phyloP scores from a whole-genome alignment of 2,113 vertebrate genomes.

The Anolis carolinensis region DNA sequence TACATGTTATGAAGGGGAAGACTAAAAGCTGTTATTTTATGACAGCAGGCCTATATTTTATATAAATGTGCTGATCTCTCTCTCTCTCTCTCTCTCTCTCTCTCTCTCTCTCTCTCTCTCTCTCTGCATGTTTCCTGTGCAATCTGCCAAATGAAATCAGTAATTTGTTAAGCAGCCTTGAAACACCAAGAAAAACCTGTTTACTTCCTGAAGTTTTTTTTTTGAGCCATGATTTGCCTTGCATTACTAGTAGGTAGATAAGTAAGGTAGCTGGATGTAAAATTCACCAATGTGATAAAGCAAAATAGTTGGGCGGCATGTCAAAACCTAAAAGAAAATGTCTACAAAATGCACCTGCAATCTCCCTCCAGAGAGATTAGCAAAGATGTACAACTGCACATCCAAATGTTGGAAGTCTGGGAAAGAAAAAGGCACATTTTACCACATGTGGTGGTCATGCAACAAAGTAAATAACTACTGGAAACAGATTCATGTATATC shows the following conservation, averaged over 20 bases:
- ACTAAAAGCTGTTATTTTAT: background rate
- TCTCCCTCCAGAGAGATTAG: too few species aligned
- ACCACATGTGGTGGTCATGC: too few species aligned
- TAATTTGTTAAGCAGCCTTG: conserved; percentile 1
- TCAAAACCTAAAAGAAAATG: too few species aligned
- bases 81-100: background rate
- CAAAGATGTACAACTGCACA: too few species aligned
- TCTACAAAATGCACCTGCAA: too few species aligned
- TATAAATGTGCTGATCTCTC: background rate
- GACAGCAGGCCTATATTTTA: background rate
- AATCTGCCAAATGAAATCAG: background rate
- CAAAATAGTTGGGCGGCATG: too few species aligned
- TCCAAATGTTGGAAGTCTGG: too few species aligned
- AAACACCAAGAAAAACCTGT: conserved; percentile 5
- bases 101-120: background rate
- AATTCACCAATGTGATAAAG: too few species aligned
- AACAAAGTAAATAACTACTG: too few species aligned
- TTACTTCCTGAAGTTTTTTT: background rate
- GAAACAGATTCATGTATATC: too few species aligned
- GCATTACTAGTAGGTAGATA: background rate
- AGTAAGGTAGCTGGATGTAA: too few species aligned
- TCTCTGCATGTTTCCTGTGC: background rate
- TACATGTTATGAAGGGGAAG: background rate
- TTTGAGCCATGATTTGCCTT: background rate
- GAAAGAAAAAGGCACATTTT: too few species aligned